Percentiles rank a stretch among this genome's conserved stretches.
phyloP scores from a whole-genome alignment of 2,797 vertebrate genomes.

The Danio jaintianensis region DNA sequence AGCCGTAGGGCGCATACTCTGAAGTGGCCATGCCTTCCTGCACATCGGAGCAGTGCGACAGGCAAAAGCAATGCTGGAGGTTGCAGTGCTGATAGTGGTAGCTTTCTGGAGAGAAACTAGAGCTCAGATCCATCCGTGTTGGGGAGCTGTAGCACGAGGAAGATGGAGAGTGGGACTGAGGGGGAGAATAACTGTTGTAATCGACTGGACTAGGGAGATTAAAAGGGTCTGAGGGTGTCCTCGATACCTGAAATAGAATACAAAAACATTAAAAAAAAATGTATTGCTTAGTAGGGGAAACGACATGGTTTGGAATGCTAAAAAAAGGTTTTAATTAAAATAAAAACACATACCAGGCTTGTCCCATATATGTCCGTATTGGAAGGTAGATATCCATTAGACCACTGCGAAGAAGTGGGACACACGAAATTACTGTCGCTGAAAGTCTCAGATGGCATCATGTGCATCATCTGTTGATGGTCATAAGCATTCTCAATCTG shows the following conservation, averaged over 20 bases:
- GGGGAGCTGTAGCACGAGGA: slow-evolving; percentile 82
- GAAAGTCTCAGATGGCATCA: slow-evolving; percentile 72
- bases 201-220: slow-evolving; percentile 80
- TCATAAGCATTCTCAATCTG: slow-evolving; percentile 72
- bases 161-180: slow-evolving; percentile 81
- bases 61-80: slow-evolving; percentile 72
- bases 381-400: slow-evolving; percentile 77
- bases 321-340: neutral
- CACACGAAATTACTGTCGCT: slow-evolving; percentile 65
- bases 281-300: neutral
- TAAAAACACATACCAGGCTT: slow-evolving; percentile 80
- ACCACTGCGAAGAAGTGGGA: slow-evolving; percentile 68
- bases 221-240: slow-evolving; percentile 78
- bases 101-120: slow-evolving; percentile 70
- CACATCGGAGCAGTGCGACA: slow-evolving; percentile 68
- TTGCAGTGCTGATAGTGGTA: slow-evolving; percentile 77
- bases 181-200: slow-evolving; percentile 82
- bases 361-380: slow-evolving; percentile 80
- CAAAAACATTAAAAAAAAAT: neutral
- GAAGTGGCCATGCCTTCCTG: slow-evolving; percentile 68
- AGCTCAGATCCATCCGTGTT: slow-evolving; percentile 79
- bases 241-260: slow-evolving; percentile 74
- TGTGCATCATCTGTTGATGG: slow-evolving; percentile 81
- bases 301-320: neutral
- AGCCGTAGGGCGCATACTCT: slow-evolving; percentile 72